A percentile compares a stretch with the other conserved stretches of the same genome.
These are phyloP conservation scores for Drosophila triauraria DNA, from an alignment of 1,140 invertebrate species.

Conservation along the genomic window DNA sequence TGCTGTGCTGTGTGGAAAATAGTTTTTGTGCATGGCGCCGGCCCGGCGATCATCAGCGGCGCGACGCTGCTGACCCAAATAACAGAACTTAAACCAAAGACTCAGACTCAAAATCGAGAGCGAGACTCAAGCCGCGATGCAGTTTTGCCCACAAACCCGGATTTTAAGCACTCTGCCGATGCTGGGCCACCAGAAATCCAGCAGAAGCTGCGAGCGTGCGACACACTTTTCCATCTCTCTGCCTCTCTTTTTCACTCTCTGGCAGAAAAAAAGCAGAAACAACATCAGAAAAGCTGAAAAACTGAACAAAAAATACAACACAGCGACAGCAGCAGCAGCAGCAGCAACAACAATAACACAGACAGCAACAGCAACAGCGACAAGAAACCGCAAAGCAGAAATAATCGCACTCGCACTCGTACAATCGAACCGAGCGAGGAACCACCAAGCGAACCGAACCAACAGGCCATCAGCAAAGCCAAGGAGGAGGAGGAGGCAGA, in stretches of 20 bases:
- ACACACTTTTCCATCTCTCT: constrained; percentile 60
- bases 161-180: constrained; percentile 82
- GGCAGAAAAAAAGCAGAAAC: constrained; percentile 23
- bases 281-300: constrained; percentile 51
- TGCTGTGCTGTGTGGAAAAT: constrained; percentile 21
- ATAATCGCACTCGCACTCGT: constrained; percentile 39
- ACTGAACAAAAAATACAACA: constrained; percentile 14
- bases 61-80: constrained; percentile 65
- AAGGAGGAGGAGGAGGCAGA: constrained; percentile 12
- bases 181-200: constrained; percentile 80
- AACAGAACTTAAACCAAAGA: constrained; percentile 52
- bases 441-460: constrained; percentile 44
- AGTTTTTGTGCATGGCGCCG: constrained; percentile 13
- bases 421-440: constrained; percentile 40
- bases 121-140: constrained; percentile 57
- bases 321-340: constrained; percentile 35
- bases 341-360: constrained; percentile 17
- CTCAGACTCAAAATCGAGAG: constrained; percentile 35
- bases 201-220: constrained; percentile 53
- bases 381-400: constrained; percentile 46
- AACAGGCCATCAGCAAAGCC: constrained; percentile 60
- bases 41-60: constrained; percentile 12
- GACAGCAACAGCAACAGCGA: constrained; percentile 47
- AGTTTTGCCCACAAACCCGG: constrained; percentile 79
- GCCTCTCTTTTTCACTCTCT: constrained; percentile 4